Percentiles rank a stretch among this genome's conserved stretches.
Conservation (phyloP, 2,888 invertebrate species). For the Coenonympha glycerion region DNA sequence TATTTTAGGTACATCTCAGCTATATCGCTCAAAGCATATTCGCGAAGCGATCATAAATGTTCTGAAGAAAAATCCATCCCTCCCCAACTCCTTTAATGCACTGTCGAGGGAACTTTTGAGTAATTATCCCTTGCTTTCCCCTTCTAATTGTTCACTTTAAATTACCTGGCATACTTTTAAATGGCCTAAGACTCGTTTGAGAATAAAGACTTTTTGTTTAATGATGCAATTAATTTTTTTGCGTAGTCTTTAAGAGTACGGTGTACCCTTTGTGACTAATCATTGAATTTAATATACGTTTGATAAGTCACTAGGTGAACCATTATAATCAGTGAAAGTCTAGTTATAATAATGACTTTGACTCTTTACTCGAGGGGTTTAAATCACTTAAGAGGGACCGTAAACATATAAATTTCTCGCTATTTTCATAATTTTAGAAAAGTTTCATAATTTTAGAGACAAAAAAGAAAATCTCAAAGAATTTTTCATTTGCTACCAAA, state of each 20-base stretch:
- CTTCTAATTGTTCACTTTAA: slow-evolving; percentile 40
- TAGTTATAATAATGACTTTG: no score
- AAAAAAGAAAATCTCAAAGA: no score
- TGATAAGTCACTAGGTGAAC: no score
- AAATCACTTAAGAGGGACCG: no score
- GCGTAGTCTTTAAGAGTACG: not conserved
- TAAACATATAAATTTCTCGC: no score
- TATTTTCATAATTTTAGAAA: no score
- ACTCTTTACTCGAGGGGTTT: no score
- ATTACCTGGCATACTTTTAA: slow-evolving; percentile 32
- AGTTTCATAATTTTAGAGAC: no score
- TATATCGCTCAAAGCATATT: not conserved
- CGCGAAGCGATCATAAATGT: slow-evolving; percentile 39
- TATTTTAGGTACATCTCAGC: not conserved
- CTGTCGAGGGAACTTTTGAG: slow-evolving; percentile 40
- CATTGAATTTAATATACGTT: no score
- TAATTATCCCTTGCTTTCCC: slow-evolving; percentile 37
- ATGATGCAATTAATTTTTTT: not conserved
- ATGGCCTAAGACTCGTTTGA: slow-evolving; percentile 2
- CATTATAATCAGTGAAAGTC: no score
- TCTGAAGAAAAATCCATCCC: slow-evolving; percentile 36
- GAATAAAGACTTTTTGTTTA: slow-evolving; percentile 3
- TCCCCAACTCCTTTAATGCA: slow-evolving; percentile 36
- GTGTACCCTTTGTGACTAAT: no score
- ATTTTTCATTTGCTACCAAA: no score